These are phyloP conservation scores for Rhabditophanes sp. DNA, from an alignment of 2,888 invertebrate species.

Conservation along the genomic window DNA sequence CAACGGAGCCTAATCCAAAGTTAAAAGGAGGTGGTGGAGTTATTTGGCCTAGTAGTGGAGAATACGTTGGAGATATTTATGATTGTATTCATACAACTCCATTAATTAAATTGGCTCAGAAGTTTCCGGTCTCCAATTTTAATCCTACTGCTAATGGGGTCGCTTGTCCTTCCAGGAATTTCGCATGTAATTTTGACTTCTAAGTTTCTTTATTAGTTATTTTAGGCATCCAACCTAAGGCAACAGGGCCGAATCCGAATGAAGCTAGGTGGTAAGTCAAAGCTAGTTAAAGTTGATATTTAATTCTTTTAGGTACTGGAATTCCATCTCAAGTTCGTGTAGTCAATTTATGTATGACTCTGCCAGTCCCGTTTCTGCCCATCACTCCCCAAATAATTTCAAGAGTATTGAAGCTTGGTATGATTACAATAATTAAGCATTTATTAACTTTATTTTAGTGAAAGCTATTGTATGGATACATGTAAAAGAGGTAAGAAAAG, in stretches of 20 bases:
- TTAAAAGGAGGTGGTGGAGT: conserved; percentile 23
- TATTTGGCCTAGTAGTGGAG: conserved; percentile 25
- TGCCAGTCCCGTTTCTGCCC: conserved; percentile 31
- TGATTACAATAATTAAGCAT: too few species aligned
- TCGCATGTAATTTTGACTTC: too few species aligned
- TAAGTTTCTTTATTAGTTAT: too few species aligned
- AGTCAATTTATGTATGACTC: conserved; percentile 39
- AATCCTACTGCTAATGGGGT: conserved; percentile 21
- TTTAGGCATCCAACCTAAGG: conserved; percentile 21
- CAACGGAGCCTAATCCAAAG: conserved; percentile 21
- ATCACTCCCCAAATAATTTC: conserved; percentile 32
- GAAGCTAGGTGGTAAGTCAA: conserved; percentile 28
- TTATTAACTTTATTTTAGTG: too few species aligned
- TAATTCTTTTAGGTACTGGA: too few species aligned
- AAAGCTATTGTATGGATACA: conserved; percentile 34
- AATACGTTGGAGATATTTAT: conserved; percentile 26
- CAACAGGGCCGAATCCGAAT: conserved; percentile 23
- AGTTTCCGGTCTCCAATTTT: conserved; percentile 23
- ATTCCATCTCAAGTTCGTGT: conserved; percentile 31
- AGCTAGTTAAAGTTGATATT: too few species aligned
- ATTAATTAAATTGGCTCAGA: conserved; percentile 4
- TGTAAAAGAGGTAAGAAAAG: conserved; percentile 31
- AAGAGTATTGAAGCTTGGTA: conserved; percentile 21
- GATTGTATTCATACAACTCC: conserved; percentile 24
- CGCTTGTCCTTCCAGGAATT: conserved; percentile 23